phyloP scores from a whole-genome alignment of 2,888 invertebrate species.

The Plagodis dolabraria region DNA sequence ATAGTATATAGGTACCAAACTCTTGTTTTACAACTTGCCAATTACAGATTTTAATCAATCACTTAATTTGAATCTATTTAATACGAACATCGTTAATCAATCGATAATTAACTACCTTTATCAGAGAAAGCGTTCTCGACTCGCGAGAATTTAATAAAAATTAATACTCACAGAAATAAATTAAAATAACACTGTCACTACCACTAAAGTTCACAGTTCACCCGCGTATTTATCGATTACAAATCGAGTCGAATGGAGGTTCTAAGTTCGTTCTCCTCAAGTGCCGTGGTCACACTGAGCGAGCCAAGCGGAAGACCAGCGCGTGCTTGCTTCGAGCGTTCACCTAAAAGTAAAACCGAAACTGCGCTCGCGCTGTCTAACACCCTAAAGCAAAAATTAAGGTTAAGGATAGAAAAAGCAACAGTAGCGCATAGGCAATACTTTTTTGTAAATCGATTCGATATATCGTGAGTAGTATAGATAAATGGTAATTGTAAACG shows the following conservation, averaged over 20 bases:
- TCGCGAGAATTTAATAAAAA: conserved; percentile 28
- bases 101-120: not conserved
- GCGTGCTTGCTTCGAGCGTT: conserved; percentile 69
- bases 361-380: conserved; percentile 64
- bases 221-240: conserved; percentile 52
- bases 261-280: conserved; percentile 79
- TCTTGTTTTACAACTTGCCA: conserved; percentile 14
- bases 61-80: conserved; percentile 17
- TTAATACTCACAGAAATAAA: conserved; percentile 52
- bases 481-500: conserved; percentile 55
- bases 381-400: conserved; percentile 68
- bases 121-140: conserved; percentile 4
- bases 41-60: conserved; percentile 13
- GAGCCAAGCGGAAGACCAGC: conserved; percentile 66
- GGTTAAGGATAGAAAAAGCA: conserved; percentile 77
- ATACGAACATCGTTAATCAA: conserved; percentile 16
- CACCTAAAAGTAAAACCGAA: conserved; percentile 71
- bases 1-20: conserved; percentile 4
- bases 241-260: conserved; percentile 62
- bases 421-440: conserved; percentile 45
- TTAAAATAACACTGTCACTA: conserved; percentile 64
- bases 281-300: conserved; percentile 78
- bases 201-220: conserved; percentile 76
- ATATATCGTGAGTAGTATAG: conserved; percentile 41
- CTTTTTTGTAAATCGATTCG: conserved; percentile 63